Percentiles rank a stretch among this genome's conserved stretches.
Conservation (phyloP, 2,888 invertebrate species). For the Oscheius sp. region DNA sequence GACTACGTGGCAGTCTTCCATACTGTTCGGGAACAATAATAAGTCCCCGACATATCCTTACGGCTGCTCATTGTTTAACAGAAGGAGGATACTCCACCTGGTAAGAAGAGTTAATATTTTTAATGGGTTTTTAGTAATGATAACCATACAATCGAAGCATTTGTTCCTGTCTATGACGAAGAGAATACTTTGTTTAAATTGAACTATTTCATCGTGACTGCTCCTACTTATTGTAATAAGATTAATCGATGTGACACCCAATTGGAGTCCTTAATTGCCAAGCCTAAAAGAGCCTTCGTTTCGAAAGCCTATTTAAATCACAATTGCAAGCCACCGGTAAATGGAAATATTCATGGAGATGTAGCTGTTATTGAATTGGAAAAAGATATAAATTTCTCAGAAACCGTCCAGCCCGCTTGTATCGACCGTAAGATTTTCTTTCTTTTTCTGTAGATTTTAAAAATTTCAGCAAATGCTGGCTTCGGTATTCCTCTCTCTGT, state of each 20-base stretch:
- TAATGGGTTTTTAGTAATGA: background rate
- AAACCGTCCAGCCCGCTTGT: background rate
- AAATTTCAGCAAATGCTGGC: too few relatives aligned
- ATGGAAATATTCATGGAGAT: too few relatives aligned
- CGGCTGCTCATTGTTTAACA: background rate
- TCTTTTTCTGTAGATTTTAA: too few relatives aligned
- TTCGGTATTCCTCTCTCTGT: background rate
- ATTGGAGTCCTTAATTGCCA: background rate
- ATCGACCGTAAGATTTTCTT: background rate
- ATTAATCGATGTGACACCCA: background rate
- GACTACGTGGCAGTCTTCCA: background rate
- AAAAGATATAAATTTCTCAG: background rate
- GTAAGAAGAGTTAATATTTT: background rate
- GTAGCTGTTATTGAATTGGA: background rate
- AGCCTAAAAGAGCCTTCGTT: background rate
- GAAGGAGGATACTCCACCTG: background rate
- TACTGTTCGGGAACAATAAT: background rate
- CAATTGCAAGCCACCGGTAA: too few relatives aligned
- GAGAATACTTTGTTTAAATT: background rate
- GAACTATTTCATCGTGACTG: background rate
- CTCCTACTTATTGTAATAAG: background rate
- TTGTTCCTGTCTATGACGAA: background rate
- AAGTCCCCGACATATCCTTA: constrained; percentile 1
- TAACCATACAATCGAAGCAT: background rate
- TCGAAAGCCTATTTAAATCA: too few relatives aligned